Evolutionary conservation across 2,888 invertebrate genomes (phyloP).

Genomic region (Clepsis dumicolana): DNA sequence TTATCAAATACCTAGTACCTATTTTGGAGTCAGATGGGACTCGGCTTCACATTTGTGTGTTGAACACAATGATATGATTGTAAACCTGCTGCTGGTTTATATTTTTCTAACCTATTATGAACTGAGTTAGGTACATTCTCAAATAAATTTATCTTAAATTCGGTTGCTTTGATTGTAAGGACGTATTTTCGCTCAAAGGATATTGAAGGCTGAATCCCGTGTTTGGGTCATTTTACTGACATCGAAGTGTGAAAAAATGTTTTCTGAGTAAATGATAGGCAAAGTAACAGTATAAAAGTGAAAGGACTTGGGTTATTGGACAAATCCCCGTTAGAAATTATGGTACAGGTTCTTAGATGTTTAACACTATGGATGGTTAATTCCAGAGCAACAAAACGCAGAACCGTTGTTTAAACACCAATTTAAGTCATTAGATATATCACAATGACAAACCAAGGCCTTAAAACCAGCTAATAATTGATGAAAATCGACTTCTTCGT

Average conservation of each 20-base stretch:
- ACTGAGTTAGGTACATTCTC: no score
- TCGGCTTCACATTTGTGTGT: no score
- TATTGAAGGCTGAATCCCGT: not conserved
- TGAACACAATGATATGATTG: no score
- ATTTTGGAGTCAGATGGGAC: no score
- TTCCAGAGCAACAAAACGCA: not conserved
- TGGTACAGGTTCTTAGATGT: not conserved
- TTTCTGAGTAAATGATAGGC: not conserved
- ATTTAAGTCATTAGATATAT: conserved; percentile 19
- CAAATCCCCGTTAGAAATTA: not conserved
- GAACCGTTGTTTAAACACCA: not conserved
- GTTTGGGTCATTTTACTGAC: not conserved
- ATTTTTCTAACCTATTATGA: no score
- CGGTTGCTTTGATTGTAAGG: not conserved
- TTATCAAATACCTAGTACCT: no score
- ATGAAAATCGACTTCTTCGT: conserved; percentile 35
- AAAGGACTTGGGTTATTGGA: not conserved
- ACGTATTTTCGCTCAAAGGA: not conserved
- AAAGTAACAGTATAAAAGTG: not conserved
- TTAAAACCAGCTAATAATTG: conserved; percentile 30
- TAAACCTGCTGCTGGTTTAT: no score
- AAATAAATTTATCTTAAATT: no score
- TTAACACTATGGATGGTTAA: not conserved
- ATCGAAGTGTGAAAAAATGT: not conserved
- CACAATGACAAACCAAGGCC: conserved; percentile 18